Conservation (phyloP, 2,888 invertebrate species). For the Drosophila histrio region DNA sequence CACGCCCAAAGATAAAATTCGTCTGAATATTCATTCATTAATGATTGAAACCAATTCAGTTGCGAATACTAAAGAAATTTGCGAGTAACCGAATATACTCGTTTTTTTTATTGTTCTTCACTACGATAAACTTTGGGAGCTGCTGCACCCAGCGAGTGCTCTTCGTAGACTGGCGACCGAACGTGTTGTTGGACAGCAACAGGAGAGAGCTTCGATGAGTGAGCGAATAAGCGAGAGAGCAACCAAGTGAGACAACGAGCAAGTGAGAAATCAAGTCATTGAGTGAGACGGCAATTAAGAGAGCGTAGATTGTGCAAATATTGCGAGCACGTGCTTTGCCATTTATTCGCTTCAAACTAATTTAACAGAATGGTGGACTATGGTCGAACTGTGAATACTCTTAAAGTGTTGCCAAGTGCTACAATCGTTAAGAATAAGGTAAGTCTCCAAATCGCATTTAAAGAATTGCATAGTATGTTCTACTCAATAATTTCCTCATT, state of each 20-base stretch:
- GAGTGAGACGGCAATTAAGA: neutral
- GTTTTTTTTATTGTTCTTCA: neutral
- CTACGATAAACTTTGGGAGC: neutral
- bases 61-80: neutral
- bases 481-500: no score
- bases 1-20: neutral
- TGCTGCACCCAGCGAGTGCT: neutral
- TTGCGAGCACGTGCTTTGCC: constrained; percentile 14
- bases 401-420: neutral
- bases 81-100: neutral
- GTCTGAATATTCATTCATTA: neutral
- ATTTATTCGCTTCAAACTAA: constrained; percentile 15
- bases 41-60: neutral
- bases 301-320: neutral
- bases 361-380: neutral
- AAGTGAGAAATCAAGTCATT: neutral
- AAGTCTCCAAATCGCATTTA: no score
- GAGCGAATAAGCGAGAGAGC: neutral
- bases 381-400: constrained; percentile 11
- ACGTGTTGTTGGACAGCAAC: neutral
- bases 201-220: neutral
- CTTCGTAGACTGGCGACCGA: constrained; percentile 1
- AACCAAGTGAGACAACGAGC: neutral
- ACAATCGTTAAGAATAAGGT: no score
- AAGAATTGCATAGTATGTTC: no score